phyloP scores from a whole-genome alignment of 2,113 vertebrate genomes.

The Mobula hypostoma region DNA sequence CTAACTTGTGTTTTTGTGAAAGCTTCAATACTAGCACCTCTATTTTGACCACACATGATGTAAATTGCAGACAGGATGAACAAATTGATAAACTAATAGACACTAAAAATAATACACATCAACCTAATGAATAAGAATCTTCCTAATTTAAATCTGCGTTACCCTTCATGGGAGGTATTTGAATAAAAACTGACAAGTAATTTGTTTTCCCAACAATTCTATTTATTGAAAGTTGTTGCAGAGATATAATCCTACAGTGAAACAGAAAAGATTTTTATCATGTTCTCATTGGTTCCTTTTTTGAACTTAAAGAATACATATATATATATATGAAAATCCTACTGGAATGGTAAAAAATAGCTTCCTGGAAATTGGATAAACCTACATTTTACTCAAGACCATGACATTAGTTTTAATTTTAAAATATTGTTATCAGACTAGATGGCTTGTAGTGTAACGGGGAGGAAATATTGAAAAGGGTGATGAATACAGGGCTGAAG shows the following conservation, averaged over 20 bases:
- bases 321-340: background rate
- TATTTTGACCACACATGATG: background rate
- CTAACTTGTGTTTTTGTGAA: background rate
- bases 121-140: background rate
- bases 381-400: background rate
- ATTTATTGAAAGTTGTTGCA: background rate
- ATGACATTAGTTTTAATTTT: background rate
- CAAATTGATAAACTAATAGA: background rate
- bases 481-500: too few species aligned
- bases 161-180: background rate
- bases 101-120: background rate
- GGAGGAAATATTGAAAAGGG: too few species aligned
- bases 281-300: background rate
- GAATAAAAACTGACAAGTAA: background rate
- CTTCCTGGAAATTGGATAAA: background rate
- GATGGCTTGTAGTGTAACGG: too few species aligned
- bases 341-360: background rate
- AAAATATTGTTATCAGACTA: background rate
- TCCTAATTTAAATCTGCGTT: background rate
- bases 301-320: background rate
- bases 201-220: background rate
- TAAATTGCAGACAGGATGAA: background rate
- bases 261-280: background rate
- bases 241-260: background rate
- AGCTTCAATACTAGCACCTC: background rate